Base-by-base conservation (phyloP, 30 jellyfish, hydroid and myxozoan species). In the Cassiopea xamachana region DNA sequence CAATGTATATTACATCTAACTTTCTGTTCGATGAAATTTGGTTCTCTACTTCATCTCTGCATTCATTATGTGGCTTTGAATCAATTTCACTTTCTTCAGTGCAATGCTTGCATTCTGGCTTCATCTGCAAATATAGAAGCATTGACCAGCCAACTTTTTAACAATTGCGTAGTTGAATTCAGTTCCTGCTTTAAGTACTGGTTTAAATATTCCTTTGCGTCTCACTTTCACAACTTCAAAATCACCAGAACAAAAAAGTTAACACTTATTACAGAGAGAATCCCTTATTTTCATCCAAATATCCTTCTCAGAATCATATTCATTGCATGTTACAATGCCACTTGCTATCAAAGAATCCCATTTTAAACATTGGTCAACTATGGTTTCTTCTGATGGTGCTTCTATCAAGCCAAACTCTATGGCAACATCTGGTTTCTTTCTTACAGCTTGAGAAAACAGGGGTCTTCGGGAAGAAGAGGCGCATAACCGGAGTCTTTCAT, bases 181-280 rank as follows among this genome's bases (percentile, higher is more conserved):
- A 1, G 82, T 82, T 14, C 94, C 74, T 64, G 81, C 61, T 46
- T 46, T 15, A 82, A 89, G 95, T 82, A 17, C 83, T n/a, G 91
- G 82, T 27, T 19, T 89, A 51, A 55, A 51, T 14, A 81, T 89
- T 60, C 80, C 55, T 59, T 82, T 89, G 74, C 68, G 51, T 67
- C 95, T 6, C 87, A 84, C 92, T 72, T 68, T 84, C 76, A 73
- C 77, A 79, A 88, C 79, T 60, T 88, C 96, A 81, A 82, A 89
- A 60, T 82, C 94, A 62, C 58, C 90, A 51, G 81, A 92, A 46
- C 92, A 95, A 44, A 89, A 27, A 7, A 89, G 73, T 67, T 84
- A 79, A 19, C 12, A 68, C 62, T 49, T 89, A 48, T 67, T 47
- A 19, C 43, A 17, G 39, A 81, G 44, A 12, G 89, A 19, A n/a